These are phyloP conservation scores for Hymenopus coronatus DNA, from an alignment of 2,888 invertebrate genomes.

Conservation along the genomic window DNA sequence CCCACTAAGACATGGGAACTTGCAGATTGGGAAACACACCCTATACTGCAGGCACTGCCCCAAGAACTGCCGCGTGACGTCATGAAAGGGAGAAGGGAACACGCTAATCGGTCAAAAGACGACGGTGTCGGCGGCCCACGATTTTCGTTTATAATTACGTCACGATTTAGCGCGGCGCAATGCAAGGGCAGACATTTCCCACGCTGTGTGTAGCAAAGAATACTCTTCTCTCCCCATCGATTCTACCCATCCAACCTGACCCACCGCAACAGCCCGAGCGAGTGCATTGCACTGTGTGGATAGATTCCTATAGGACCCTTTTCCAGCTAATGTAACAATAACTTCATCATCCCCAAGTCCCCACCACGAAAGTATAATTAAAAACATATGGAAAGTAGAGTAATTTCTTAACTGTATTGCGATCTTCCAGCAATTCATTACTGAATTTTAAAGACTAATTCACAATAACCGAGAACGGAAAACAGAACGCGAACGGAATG, in stretches of 20 bases:
- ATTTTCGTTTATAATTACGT: not conserved
- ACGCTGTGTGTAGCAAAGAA: not conserved
- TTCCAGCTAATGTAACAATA: no score
- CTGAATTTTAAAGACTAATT: no score
- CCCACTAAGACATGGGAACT: no score
- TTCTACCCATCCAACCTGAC: not conserved
- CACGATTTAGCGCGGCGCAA: not conserved
- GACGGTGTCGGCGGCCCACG: not conserved
- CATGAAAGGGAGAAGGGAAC: not conserved
- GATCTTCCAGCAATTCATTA: no score
- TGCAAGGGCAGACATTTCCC: not conserved
- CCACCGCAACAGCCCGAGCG: not conserved
- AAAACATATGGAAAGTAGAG: no score
- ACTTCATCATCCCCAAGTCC: no score
- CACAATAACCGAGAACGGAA: no score
- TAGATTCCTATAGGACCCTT: no score
- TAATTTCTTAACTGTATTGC: no score
- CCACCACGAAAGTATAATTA: no score
- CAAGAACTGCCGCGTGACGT: not conserved
- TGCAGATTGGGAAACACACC: not conserved
- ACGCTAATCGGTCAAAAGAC: not conserved
- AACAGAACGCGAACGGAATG: no score
- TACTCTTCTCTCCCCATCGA: not conserved
- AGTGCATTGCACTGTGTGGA: not conserved
- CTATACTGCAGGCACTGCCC: not conserved